Conservation (phyloP, 2,888 invertebrate genomes). For the Chorisops tibialis region DNA sequence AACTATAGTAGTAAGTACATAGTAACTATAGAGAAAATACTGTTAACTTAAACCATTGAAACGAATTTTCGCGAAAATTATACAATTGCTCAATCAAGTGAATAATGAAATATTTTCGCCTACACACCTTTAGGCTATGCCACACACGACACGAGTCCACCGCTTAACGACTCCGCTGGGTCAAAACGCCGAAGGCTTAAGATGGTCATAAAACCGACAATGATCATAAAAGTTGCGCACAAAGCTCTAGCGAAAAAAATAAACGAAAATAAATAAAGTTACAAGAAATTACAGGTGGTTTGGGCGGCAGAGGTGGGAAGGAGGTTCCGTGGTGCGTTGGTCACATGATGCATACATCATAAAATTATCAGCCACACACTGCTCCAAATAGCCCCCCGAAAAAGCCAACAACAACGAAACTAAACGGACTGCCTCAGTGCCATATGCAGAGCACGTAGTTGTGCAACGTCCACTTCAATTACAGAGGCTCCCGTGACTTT, state of each 20-base stretch:
- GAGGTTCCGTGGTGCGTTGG: constrained; percentile 5
- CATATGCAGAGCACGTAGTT: neutral
- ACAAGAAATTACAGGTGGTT: neutral
- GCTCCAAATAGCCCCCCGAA: neutral
- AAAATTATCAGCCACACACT: no score
- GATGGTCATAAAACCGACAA: constrained; percentile 4
- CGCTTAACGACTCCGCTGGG: neutral
- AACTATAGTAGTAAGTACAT: no score
- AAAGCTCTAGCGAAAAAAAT: neutral
- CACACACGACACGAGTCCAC: neutral
- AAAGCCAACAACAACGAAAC: no score
- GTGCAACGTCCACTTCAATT: constrained; percentile 8
- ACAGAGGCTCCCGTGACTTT: constrained; percentile 6
- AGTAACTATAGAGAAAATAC: no score
- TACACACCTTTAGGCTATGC: neutral
- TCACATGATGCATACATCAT: no score
- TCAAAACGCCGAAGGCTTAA: constrained; percentile 1
- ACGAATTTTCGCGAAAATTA: neutral
- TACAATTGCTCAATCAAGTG: neutral
- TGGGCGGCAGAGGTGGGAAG: neutral
- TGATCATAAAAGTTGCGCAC: constrained; percentile 2
- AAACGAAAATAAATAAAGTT: neutral
- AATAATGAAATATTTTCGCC: neutral
- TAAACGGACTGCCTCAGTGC: neutral
- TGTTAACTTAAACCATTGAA: no score